Evolutionary conservation across 2,113 vertebrate genomes (phyloP), one percentile per base, ranked within the genome.

Genomic region (Sinocyclocheilus grahami): DNA sequence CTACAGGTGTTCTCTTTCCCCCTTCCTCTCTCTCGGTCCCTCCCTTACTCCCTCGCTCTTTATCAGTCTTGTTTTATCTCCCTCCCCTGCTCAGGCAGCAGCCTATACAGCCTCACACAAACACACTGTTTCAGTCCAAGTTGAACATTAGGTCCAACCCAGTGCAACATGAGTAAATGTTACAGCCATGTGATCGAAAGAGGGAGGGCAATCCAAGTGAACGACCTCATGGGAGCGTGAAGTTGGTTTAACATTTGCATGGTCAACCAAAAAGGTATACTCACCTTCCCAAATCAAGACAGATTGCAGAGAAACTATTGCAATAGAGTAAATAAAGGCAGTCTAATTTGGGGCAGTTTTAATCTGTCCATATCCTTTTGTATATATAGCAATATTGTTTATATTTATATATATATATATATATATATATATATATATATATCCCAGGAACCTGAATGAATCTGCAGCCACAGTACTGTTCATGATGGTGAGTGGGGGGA

Each of bases 111-210:
- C 86, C 82, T 88, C 85, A 42, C 71, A 84, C 84, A 84, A 62
- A 74, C 16, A 46, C 82, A 71, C 48, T 53, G 83, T 81, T 63
- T 83, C 65, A 82, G 75, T 71, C 83, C 55, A 12, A 88, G 86
- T 79, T 85, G 82, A 89, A 85, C 76, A 55, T 86, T 86, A 85
- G 58, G 90, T 92, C 91, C 90, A 89, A 75, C 89, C 89, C 84
- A 88, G 85, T 87, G 91, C 87, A 89, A 87, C 87, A 86, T 88
- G 90, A 92, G 89, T 89, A 88, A 92, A 91, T 89, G 91, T 89
- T 90, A 87, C 82, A 89, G 79, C 85, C 89, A 88, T 92, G 91
- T 91, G 91, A 94, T 91, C 90, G 27, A 85, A 79, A 88, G 85
- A 85, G 85, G 87, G 85, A 85, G 86, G 86, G 85, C 39, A 62